phyloP scores from a whole-genome alignment of 2,888 invertebrate species.

The Horisme vitalbata region DNA sequence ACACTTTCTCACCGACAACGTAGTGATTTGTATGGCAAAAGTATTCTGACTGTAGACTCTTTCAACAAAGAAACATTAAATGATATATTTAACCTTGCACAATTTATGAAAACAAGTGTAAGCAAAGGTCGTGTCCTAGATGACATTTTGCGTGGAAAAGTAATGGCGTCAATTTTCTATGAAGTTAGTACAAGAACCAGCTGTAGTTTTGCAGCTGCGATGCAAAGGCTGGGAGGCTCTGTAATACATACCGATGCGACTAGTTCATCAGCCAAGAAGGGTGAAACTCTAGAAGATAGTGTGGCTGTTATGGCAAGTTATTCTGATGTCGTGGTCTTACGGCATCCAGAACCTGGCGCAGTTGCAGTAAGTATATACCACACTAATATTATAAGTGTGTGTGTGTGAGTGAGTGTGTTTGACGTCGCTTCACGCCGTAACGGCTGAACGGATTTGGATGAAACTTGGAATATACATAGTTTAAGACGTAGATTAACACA shows the following conservation, averaged over 20 bases:
- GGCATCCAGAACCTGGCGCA: constrained; percentile 97
- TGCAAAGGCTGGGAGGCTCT: constrained; percentile 97
- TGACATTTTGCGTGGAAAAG: constrained; percentile 94
- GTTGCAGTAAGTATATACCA: constrained; percentile 88
- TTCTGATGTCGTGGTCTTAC: constrained; percentile 95
- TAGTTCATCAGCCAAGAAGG: constrained; percentile 97
- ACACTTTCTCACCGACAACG: constrained; percentile 71
- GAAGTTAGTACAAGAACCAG: constrained; percentile 98
- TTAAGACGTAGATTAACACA: too few relatives aligned
- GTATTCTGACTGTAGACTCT: constrained; percentile 92
- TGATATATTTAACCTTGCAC: constrained; percentile 96
- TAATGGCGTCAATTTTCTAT: constrained; percentile 98
- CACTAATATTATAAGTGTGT: neutral
- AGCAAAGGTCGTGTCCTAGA: constrained; percentile 92
- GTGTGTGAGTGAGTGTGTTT: too few relatives aligned
- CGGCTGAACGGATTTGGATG: too few relatives aligned
- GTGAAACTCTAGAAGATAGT: constrained; percentile 96
- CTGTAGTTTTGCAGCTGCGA: constrained; percentile 98
- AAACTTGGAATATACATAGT: too few relatives aligned
- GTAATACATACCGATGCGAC: constrained; percentile 95
- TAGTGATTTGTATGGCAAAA: constrained; percentile 85
- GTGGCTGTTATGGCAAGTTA: constrained; percentile 95
- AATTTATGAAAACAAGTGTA: constrained; percentile 91
- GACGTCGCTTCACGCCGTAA: too few relatives aligned
- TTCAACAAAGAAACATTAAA: constrained; percentile 95